Evolutionary conservation across 1,140 invertebrate species (phyloP).

Genomic region (Drosophila trapezifrons): DNA sequence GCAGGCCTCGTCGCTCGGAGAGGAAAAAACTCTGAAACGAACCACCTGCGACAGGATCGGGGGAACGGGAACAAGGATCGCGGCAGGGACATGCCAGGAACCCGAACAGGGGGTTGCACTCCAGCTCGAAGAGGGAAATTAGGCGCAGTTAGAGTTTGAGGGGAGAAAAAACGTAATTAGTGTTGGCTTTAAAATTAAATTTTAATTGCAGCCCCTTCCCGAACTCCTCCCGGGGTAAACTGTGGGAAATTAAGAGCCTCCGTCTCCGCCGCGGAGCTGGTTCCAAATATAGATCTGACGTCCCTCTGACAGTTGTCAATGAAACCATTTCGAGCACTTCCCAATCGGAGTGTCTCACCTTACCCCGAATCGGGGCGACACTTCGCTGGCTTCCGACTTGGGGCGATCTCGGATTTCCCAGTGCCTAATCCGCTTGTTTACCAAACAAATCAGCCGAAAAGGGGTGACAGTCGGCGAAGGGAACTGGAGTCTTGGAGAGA

Average conservation of each 20-base stretch:
- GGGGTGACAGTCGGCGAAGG: slow-evolving; percentile 36
- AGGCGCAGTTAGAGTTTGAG: slow-evolving; percentile 36
- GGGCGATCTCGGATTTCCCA: slow-evolving; percentile 57
- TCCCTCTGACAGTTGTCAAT: slow-evolving; percentile 63
- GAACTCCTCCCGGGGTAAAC: slow-evolving; percentile 43
- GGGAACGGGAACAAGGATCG: slow-evolving; percentile 17
- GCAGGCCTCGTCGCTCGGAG: slow-evolving; percentile 50
- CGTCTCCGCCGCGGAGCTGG: neutral
- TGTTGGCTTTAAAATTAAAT: slow-evolving; percentile 66
- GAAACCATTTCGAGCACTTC: slow-evolving; percentile 56
- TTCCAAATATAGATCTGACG: slow-evolving; percentile 54
- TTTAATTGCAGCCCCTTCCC: slow-evolving; percentile 55
- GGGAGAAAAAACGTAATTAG: slow-evolving; percentile 56
- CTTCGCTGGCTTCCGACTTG: slow-evolving; percentile 55
- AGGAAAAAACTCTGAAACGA: slow-evolving; percentile 42
- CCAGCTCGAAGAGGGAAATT: slow-evolving; percentile 40
- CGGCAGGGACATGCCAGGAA: neutral
- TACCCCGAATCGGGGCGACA: slow-evolving; percentile 48
- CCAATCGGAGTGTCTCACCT: slow-evolving; percentile 62
- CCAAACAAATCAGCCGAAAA: slow-evolving; percentile 67
- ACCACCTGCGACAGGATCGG: slow-evolving; percentile 66
- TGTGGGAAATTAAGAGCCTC: slow-evolving; percentile 30
- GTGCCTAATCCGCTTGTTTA: slow-evolving; percentile 74
- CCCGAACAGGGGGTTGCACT: slow-evolving; percentile 31
- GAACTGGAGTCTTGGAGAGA: slow-evolving; percentile 27